Conservation (phyloP, 2,888 invertebrate species). For the Hirtodrosophila trivittata region DNA sequence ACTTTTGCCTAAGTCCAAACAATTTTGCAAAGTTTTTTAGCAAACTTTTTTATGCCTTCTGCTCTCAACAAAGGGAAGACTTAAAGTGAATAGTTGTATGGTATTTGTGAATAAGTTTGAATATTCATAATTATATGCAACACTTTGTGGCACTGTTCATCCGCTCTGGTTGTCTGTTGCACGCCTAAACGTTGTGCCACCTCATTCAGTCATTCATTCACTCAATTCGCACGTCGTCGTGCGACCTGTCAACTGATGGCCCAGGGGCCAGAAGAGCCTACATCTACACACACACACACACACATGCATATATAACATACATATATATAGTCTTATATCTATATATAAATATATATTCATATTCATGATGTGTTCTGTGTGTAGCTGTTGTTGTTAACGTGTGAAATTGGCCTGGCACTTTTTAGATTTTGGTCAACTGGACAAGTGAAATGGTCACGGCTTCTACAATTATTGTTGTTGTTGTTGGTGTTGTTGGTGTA, state of each 20-base stretch:
- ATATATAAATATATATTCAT: slow-evolving; percentile 53
- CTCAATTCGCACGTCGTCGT: slow-evolving; percentile 62
- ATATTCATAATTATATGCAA: too few relatives aligned
- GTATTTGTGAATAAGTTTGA: too few relatives aligned
- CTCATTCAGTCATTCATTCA: slow-evolving; percentile 62
- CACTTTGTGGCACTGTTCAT: slow-evolving; percentile 22
- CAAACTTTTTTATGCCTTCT: too few relatives aligned
- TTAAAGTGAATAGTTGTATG: too few relatives aligned
- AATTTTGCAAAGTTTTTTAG: too few relatives aligned
- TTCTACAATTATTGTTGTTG: slow-evolving; percentile 6
- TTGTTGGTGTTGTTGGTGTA: slow-evolving; percentile 10
- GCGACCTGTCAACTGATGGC: slow-evolving; percentile 8
- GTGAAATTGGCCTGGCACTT: slow-evolving; percentile 49
- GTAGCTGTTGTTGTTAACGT: slow-evolving; percentile 32
- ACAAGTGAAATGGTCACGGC: slow-evolving; percentile 60
- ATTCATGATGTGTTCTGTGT: slow-evolving; percentile 50
- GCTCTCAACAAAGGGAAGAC: too few relatives aligned
- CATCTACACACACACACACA: not conserved
- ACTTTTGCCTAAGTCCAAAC: too few relatives aligned
- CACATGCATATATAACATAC: not conserved
- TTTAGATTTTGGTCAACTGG: slow-evolving; percentile 32
- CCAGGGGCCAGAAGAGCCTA: not conserved
- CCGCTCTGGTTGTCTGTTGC: slow-evolving; percentile 22
- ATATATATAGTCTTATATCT: slow-evolving; percentile 1
- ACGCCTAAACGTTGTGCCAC: slow-evolving; percentile 49